Evolutionary conservation across 2,888 invertebrate species (phyloP).

Genomic region (Lordiphosa andalusiaca): DNA sequence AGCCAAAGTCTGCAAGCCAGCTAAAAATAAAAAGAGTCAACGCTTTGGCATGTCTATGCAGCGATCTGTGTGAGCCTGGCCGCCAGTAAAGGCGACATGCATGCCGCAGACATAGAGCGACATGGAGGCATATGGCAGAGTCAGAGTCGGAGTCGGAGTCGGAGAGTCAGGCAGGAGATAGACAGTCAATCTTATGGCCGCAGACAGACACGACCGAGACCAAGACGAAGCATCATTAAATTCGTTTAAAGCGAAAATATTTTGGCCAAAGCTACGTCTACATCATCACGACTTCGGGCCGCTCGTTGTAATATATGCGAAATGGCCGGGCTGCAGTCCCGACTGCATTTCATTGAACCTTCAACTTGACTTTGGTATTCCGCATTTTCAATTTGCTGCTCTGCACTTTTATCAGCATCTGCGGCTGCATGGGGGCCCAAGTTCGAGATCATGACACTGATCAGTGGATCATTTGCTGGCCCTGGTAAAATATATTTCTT

Average conservation of each 20-base stretch:
- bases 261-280: slow-evolving; percentile 54
- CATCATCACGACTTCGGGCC: slow-evolving; percentile 67
- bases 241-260: slow-evolving; percentile 68
- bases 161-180: slow-evolving; percentile 48
- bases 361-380: slow-evolving; percentile 75
- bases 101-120: slow-evolving; percentile 46
- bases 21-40: slow-evolving; percentile 73
- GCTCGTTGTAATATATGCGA: slow-evolving; percentile 68
- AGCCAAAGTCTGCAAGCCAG: slow-evolving; percentile 58
- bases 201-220: slow-evolving; percentile 50
- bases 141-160: slow-evolving; percentile 14
- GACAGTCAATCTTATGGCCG: slow-evolving; percentile 72
- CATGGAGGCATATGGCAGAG: slow-evolving; percentile 28
- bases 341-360: slow-evolving; percentile 75
- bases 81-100: slow-evolving; percentile 63
- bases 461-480: slow-evolving; percentile 49
- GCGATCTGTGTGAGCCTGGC: slow-evolving; percentile 48
- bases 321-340: slow-evolving; percentile 23
- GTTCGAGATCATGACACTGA: slow-evolving; percentile 77
- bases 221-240: slow-evolving; percentile 59
- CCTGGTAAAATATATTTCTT: slow-evolving; percentile 28
- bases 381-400: slow-evolving; percentile 61
- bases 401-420: slow-evolving; percentile 32
- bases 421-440: slow-evolving; percentile 49
- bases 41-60: slow-evolving; percentile 70